Evolutionary conservation across 2,113 vertebrate species (phyloP), one percentile per base, ranked within the genome.

Genomic region (Suncus etruscus): DNA sequence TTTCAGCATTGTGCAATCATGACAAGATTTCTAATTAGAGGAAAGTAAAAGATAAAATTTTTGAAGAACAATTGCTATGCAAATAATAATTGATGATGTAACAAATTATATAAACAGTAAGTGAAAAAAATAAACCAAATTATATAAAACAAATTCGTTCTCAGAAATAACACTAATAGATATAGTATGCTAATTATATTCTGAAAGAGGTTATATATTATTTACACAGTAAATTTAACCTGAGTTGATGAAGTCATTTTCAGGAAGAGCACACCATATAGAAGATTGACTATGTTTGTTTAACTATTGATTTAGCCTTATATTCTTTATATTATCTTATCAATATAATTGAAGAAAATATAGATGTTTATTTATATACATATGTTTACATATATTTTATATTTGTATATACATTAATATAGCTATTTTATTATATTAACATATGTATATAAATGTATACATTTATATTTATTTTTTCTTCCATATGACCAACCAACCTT

Each of bases 181-280:
- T 83, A 29, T 75, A 87, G 15, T 22, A 63, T 47, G 22, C 47
- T 80, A 58, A 87, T 58, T 75, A n/a, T 11, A 65, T 86, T 89
- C 68, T 87, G 69, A 65, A 84, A 89, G 1, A 68, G 7, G 22
- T 61, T 20, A 2, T 45, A 24, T 75, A 80, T n/a, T 83, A 78
- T 70, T 89, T 91, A 76, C 29, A 76, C 27, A 39, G 39, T 47
- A 7, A 16, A 58, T 18, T 72, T 39, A 81, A 74, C 39, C 82
- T 11, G 86, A 14, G 78, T 32, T 83, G 15, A 63, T 58, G 11
- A 79, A 48, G 22, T 61, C 39, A 58, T 0, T 83, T 15, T n/a
- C 9, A 2, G 81, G 22, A 76, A 73, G 68, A 81, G 14, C 0
- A 51, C 45, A 1, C 10, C 5, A 58, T 76, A 29, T 76, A 12